Conservation (phyloP, 2,113 vertebrate species). For the Podocnemis expansa region DNA sequence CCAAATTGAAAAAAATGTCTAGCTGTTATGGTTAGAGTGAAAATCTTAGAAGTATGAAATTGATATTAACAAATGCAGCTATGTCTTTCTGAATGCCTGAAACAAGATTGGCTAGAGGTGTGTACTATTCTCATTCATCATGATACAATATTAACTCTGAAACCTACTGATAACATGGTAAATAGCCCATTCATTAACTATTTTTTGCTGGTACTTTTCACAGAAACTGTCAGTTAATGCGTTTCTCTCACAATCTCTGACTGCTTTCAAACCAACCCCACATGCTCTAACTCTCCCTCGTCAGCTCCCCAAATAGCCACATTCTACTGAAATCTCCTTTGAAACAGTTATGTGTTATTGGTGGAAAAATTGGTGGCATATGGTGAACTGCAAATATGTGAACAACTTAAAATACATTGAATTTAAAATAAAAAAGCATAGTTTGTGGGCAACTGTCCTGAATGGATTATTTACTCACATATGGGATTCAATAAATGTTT, state of each 20-base stretch:
- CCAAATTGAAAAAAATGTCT: background rate
- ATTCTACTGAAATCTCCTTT: background rate
- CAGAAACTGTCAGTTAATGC: background rate
- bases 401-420: background rate
- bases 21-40: background rate
- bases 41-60: background rate
- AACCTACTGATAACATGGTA: background rate
- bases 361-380: background rate
- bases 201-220: background rate
- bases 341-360: background rate
- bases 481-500: background rate
- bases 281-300: background rate
- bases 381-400: background rate
- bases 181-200: background rate
- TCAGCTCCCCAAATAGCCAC: background rate
- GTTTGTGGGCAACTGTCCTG: background rate
- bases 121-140: background rate
- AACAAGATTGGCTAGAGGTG: background rate
- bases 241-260: background rate
- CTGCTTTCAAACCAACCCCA: background rate
- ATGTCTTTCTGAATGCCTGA: conserved; percentile 16
- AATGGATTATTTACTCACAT: background rate
- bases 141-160: background rate
- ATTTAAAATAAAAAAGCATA: background rate
- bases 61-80: conserved; percentile 1